phyloP scores from a whole-genome alignment of 1,140 invertebrate genomes.

The Vollenhovia emeryi region DNA sequence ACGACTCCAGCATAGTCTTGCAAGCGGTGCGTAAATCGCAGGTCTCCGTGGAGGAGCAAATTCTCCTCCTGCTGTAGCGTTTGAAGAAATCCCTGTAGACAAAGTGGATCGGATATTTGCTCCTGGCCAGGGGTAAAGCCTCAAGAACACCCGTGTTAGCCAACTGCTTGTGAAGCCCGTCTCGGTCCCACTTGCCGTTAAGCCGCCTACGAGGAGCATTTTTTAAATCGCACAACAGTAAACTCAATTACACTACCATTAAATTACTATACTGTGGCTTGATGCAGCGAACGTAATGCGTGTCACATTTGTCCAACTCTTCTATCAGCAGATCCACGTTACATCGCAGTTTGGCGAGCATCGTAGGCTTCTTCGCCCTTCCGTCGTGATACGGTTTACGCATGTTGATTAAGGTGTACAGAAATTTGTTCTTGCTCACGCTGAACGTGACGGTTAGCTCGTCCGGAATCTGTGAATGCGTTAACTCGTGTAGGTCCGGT shows the following conservation, averaged over 20 bases:
- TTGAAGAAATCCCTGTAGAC: slow-evolving; percentile 72
- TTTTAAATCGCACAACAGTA: not conserved
- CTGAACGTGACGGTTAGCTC: slow-evolving; percentile 53
- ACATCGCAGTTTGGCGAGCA: slow-evolving; percentile 75
- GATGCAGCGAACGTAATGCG: slow-evolving; percentile 77
- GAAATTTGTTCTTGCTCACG: slow-evolving; percentile 52
- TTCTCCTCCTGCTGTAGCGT: slow-evolving; percentile 39
- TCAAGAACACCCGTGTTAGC: slow-evolving; percentile 73
- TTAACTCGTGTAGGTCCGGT: too few relatives aligned
- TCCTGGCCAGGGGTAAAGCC: slow-evolving; percentile 72
- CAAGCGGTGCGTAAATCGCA: not conserved
- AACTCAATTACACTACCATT: not conserved
- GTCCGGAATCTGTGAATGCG: slow-evolving; percentile 43
- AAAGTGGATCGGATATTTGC: slow-evolving; percentile 74
- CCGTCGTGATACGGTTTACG: not conserved
- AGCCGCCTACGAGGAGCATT: slow-evolving; percentile 29
- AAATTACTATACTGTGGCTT: slow-evolving; percentile 72
- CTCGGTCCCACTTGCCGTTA: slow-evolving; percentile 35
- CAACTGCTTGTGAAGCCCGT: slow-evolving; percentile 74
- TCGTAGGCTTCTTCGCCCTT: slow-evolving; percentile 74
- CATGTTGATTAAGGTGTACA: slow-evolving; percentile 35
- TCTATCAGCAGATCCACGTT: slow-evolving; percentile 74
- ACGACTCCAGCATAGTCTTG: slow-evolving; percentile 19
- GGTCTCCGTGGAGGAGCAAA: not conserved
- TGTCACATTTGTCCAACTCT: slow-evolving; percentile 75